phyloP scores from a whole-genome alignment of 2,797 vertebrate species.

The Tenualosa thibaudeaui region DNA sequence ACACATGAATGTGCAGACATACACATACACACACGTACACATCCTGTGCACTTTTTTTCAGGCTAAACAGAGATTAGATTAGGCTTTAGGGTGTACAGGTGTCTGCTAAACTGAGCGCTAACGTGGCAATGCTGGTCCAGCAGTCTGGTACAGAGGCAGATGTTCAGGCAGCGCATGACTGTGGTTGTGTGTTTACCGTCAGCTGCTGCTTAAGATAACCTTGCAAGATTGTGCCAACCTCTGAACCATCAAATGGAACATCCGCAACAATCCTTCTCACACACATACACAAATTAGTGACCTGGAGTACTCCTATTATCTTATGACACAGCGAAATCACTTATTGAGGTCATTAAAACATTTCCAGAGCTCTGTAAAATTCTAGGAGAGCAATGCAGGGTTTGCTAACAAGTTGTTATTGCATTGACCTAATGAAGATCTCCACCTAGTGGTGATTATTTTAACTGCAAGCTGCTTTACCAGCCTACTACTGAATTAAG shows the following conservation, averaged over 20 bases:
- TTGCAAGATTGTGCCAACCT: not conserved
- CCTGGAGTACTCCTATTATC: not conserved
- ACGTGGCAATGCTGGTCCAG: not conserved
- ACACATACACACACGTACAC: not conserved
- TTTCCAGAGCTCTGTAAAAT: not conserved
- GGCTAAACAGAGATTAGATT: not conserved
- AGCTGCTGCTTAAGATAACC: constrained; percentile 8
- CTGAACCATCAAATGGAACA: not conserved
- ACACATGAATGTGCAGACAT: not conserved
- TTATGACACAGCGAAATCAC: not conserved
- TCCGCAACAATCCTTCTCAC: not conserved
- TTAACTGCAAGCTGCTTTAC: not conserved
- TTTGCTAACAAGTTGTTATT: not conserved
- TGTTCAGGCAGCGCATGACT: not conserved
- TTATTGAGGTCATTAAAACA: not conserved
- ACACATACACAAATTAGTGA: not conserved
- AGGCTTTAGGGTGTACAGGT: not conserved
- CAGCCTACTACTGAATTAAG: not conserved
- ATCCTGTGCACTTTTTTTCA: not conserved
- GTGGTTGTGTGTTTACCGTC: not conserved
- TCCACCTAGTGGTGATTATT: not conserved
- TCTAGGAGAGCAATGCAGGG: not conserved
- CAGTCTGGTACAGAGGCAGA: not conserved
- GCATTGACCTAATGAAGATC: not conserved
- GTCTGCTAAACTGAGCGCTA: not conserved